Evolutionary conservation across 1,140 invertebrate species (phyloP).

Genomic region (Saxidomus purpurata): DNA sequence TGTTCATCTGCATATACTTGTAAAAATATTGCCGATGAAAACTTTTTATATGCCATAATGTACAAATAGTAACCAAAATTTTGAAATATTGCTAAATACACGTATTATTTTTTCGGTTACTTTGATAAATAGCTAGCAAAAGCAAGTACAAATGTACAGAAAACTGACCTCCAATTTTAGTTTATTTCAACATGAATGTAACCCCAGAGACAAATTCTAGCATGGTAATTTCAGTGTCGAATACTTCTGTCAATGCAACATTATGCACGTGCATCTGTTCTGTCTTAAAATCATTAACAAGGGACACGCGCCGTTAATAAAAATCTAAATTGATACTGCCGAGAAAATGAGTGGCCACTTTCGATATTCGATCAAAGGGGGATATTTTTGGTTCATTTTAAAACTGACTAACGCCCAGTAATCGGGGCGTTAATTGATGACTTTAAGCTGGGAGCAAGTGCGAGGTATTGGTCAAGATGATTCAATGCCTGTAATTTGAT

Average conservation of each 20-base stretch:
- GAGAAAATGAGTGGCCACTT: constrained; percentile 47
- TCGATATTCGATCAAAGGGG: constrained; percentile 48
- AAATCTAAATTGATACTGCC: constrained; percentile 59
- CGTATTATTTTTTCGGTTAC: no score
- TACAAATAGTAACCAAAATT: no score
- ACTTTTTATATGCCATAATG: no score
- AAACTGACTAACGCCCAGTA: constrained; percentile 28
- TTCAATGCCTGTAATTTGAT: constrained; percentile 34
- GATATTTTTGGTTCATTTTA: constrained; percentile 60
- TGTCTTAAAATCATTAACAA: constrained; percentile 61
- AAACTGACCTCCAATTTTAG: no score
- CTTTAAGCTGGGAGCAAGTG: neutral
- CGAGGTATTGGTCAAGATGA: neutral
- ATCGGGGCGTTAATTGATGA: constrained; percentile 42
- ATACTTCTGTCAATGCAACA: constrained; percentile 24
- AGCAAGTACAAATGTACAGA: no score
- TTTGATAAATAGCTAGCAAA: no score
- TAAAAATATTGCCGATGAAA: no score
- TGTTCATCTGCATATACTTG: no score
- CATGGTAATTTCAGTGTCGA: neutral
- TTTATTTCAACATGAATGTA: no score
- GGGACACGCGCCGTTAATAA: constrained; percentile 68
- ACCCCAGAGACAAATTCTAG: no score
- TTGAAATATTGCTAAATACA: no score
- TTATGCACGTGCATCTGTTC: constrained; percentile 64